Evolutionary conservation across 2,888 invertebrate genomes (phyloP), one percentile per base, ranked within the genome.

Genomic region (Lasioglossum morio): DNA sequence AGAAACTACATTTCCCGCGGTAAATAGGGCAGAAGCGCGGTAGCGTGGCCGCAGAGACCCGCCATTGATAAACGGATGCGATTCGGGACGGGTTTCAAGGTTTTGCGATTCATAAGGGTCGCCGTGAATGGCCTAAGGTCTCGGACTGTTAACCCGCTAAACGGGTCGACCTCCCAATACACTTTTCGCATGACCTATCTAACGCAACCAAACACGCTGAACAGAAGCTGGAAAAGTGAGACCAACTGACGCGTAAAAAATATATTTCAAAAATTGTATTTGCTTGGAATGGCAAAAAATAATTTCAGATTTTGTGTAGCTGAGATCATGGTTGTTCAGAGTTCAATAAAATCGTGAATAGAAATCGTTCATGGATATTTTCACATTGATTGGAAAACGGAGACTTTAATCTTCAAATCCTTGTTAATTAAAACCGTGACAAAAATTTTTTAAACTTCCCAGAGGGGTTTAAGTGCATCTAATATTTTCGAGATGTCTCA

Each of bases 1-100:
- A 91, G 88, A 69, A 87, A 87, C 86, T 84, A 84, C 84, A 81
- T 88, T 87, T 83, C 84, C 86, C 80, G 79, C 76, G 82, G 87
- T 83, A 78, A 88, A 87, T 79, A 75, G 85, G 76, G 63, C 79
- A 74, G 81, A 74, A 23, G 34, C 72, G 48, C 27, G 60, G 27
- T 16, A 69, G n/a, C 60, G 53, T 82, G 73, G 63, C 74, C 75
- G 63, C 74, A 34, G 66, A n/a, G 53, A 23, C 53, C 72, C 27
- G 73, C 76, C 88, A 88, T 88, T 88, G 88, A 88, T 88, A 86
- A 88, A 87, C 79, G 72, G 75, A 63, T 63, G 66, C 53, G 88
- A 86, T 81, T 83, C 86, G 48, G 66, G 40, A 14, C 27, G 75
- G 76, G 72, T 86, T 87, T 86, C 87, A 87, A 87, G 86, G 87